phyloP scores from a whole-genome alignment of 2,888 invertebrate species.

The Sylvicola fuscatus region DNA sequence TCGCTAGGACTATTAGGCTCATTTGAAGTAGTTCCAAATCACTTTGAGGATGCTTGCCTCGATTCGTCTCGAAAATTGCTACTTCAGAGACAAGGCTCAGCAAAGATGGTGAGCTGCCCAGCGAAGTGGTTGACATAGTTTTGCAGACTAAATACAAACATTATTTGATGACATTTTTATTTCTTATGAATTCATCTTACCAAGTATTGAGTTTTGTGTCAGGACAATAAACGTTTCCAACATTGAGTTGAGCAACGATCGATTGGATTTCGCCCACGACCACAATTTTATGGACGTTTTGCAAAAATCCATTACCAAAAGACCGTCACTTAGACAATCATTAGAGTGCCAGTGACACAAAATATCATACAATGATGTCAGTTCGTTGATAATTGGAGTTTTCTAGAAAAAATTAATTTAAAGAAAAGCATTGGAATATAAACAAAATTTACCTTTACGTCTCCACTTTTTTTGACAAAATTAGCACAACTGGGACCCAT shows the following conservation, averaged over 20 bases:
- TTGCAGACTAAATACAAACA: conserved; percentile 14
- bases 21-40: conserved; percentile 10
- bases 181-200: conserved; percentile 3
- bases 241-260: conserved; percentile 12
- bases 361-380: conserved; percentile 14
- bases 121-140: conserved; percentile 13
- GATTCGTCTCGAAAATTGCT: conserved; percentile 15
- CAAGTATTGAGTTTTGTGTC: conserved; percentile 18
- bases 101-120: conserved; percentile 15
- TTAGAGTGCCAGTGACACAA: conserved; percentile 17
- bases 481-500: conserved; percentile 13
- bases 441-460: conserved; percentile 10
- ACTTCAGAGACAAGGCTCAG: conserved; percentile 16
- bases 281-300: conserved; percentile 16
- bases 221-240: conserved; percentile 15
- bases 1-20: conserved; percentile 16
- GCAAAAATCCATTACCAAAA: conserved; percentile 10
- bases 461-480: conserved; percentile 18
- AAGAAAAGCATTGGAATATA: no score
- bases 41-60: conserved; percentile 10
- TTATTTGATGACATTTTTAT: background rate
- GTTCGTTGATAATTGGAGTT: conserved; percentile 14
- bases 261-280: conserved; percentile 21
- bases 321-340: conserved; percentile 13
- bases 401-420: conserved; percentile 9